These are phyloP conservation scores for Ormyrus rosae DNA, from an alignment of 2,888 invertebrate genomes.

Conservation along the genomic window DNA sequence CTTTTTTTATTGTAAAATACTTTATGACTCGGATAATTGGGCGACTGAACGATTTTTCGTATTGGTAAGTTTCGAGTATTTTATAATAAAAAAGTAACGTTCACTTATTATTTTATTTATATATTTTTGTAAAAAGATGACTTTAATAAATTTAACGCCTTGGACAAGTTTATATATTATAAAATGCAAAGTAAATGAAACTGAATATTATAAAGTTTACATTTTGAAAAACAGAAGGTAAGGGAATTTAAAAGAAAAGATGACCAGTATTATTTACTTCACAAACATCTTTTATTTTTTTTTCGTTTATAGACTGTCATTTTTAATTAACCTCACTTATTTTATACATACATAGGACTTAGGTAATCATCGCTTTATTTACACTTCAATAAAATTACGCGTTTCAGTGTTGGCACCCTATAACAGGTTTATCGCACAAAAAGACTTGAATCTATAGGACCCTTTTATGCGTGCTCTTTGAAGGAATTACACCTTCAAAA, in stretches of 20 bases:
- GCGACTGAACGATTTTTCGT: too few relatives aligned
- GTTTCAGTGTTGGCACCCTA: conserved; percentile 57
- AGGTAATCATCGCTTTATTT: conserved; percentile 54
- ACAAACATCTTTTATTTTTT: conserved; percentile 53
- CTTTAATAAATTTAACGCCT: too few relatives aligned
- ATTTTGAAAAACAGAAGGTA: too few relatives aligned
- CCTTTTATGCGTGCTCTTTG: conserved; percentile 58
- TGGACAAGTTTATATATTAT: too few relatives aligned
- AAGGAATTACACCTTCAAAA: conserved; percentile 43
- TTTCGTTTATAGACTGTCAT: conserved; percentile 45
- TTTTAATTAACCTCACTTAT: conserved; percentile 46
- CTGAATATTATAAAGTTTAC: too few relatives aligned
- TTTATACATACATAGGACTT: conserved; percentile 53
- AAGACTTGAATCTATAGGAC: conserved; percentile 57
- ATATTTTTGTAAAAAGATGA: too few relatives aligned
- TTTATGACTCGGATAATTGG: too few relatives aligned
- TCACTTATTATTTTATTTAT: too few relatives aligned
- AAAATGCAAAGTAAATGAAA: too few relatives aligned
- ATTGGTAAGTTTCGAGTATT: too few relatives aligned
- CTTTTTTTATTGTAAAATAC: too few relatives aligned
- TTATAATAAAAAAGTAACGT: too few relatives aligned
- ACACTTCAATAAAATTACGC: conserved; percentile 56
- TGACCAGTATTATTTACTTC: conserved; percentile 27
- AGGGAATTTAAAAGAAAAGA: not conserved
- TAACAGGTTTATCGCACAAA: conserved; percentile 54